Conservation (phyloP, 2,797 vertebrate species). For the Rhadinocentrus ornatus region DNA sequence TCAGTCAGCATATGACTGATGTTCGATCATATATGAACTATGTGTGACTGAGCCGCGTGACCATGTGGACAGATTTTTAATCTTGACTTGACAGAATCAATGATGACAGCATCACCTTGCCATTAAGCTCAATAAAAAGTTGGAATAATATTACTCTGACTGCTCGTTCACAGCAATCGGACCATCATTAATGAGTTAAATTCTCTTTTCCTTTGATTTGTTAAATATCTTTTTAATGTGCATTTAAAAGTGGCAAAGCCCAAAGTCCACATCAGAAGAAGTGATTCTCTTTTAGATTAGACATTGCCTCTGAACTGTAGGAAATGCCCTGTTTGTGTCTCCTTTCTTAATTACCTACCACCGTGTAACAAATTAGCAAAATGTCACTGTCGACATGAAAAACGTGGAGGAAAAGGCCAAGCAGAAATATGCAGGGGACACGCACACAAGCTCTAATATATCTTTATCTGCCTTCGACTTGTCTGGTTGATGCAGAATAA, state of each 20-base stretch:
- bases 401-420: neutral
- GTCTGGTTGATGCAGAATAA: neutral
- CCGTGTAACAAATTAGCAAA: neutral
- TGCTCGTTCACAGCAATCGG: neutral
- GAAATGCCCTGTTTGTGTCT: neutral
- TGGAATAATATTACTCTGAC: no score
- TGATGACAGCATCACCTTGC: slow-evolving; percentile 22
- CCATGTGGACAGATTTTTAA: slow-evolving; percentile 21
- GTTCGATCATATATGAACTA: slow-evolving; percentile 39
- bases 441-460: neutral
- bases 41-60: slow-evolving; percentile 25
- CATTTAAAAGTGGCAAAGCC: neutral
- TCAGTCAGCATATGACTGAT: slow-evolving; percentile 34
- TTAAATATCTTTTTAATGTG: neutral
- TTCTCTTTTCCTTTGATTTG: neutral
- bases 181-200: neutral
- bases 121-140: slow-evolving; percentile 6
- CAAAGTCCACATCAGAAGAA: no score
- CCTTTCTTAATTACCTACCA: neutral
- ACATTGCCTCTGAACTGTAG: neutral
- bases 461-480: neutral
- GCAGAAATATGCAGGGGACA: neutral
- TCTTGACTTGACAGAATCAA: slow-evolving; percentile 5
- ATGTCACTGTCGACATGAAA: neutral
- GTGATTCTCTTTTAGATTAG: no score